A percentile compares a stretch with the other conserved stretches of the same genome.
Evolutionary conservation across 2,797 vertebrate genomes (phyloP).

Genomic region (Simalia tracyae): DNA sequence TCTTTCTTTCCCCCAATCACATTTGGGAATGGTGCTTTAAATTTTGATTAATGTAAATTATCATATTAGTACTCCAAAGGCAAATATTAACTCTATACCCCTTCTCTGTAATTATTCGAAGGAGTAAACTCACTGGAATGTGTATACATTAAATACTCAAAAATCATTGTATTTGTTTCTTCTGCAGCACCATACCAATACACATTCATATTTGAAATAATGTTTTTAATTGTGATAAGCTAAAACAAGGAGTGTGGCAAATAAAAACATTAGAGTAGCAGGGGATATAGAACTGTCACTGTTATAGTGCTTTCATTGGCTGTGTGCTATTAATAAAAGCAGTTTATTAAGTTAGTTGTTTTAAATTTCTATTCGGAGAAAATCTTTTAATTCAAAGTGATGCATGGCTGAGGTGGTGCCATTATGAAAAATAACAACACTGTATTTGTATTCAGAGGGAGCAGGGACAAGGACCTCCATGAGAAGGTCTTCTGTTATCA

Average conservation of each 20-base stretch:
- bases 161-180: neutral
- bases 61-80: neutral
- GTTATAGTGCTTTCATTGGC: neutral
- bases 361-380: neutral
- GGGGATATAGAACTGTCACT: neutral
- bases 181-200: neutral
- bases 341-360: neutral
- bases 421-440: neutral
- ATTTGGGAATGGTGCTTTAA: constrained; percentile 9
- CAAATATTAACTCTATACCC: neutral
- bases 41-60: neutral
- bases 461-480: neutral
- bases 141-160: neutral
- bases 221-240: neutral
- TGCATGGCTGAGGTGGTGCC: neutral
- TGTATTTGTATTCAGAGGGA: neutral
- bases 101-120: neutral
- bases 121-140: neutral
- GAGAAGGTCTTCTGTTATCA: neutral
- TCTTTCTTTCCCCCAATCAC: neutral
- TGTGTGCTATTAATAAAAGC: neutral
- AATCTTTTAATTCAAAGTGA: neutral
- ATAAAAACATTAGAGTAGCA: neutral
- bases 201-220: neutral
- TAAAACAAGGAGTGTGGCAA: neutral